These are phyloP conservation scores for Coptotermes formosanus DNA, from an alignment of 1,140 invertebrate genomes.

Conservation along the genomic window DNA sequence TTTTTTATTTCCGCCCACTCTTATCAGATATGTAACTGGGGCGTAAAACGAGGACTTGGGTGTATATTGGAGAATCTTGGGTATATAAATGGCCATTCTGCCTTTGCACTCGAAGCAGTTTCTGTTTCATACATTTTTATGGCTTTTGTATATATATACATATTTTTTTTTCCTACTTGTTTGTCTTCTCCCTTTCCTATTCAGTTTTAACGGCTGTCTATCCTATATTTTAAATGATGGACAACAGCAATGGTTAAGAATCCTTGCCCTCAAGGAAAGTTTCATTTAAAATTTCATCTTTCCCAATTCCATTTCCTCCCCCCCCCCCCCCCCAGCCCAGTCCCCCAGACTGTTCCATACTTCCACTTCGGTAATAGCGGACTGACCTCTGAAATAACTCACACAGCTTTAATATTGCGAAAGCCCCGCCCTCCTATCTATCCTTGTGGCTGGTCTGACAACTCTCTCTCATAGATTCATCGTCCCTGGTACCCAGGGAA, in stretches of 20 bases:
- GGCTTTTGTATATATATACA: background rate
- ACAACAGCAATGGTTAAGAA: background rate
- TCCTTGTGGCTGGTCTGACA: background rate
- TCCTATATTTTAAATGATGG: background rate
- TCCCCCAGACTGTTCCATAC: background rate
- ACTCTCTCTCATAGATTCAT: background rate
- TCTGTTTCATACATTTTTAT: constrained; percentile 7
- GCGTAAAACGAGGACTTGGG: no score
- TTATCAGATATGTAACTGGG: no score
- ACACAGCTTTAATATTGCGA: background rate
- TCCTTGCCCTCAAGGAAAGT: background rate
- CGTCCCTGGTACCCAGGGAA: background rate
- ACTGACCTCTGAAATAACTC: background rate
- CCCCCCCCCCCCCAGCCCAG: no score
- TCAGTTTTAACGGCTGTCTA: background rate
- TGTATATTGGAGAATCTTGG: background rate
- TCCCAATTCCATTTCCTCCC: background rate
- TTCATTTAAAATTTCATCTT: background rate
- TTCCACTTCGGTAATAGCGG: background rate
- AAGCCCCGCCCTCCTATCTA: background rate
- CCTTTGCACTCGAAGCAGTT: background rate
- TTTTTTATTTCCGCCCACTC: no score
- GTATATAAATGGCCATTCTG: background rate
- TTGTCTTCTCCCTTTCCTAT: background rate
- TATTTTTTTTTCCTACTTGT: background rate